These are phyloP conservation scores for Alosa sapidissima DNA, from an alignment of 2,797 vertebrate species.

Conservation along the genomic window DNA sequence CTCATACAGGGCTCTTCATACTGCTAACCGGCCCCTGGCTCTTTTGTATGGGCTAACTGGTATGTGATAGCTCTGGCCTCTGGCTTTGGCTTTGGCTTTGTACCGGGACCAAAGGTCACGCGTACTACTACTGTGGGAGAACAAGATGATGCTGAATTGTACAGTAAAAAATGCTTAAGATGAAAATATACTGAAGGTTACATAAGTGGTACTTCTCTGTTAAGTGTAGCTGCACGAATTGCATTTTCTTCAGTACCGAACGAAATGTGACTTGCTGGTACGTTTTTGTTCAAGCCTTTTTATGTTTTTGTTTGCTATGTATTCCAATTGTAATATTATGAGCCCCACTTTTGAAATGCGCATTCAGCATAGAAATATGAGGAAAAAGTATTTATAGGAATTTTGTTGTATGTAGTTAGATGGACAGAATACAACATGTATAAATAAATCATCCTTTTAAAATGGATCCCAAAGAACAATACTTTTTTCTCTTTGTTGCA, in stretches of 20 bases:
- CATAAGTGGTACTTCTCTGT: conserved; percentile 78
- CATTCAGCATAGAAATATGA: conserved; percentile 81
- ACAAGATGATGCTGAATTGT: conserved; percentile 74
- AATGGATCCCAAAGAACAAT: conserved; percentile 82
- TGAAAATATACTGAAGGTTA: conserved; percentile 80
- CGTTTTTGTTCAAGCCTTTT: conserved; percentile 71
- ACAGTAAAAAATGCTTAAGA: conserved; percentile 74
- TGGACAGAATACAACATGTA: conserved; percentile 78
- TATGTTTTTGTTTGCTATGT: conserved; percentile 64
- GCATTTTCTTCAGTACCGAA: conserved; percentile 72
- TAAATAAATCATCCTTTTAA: conserved; percentile 76
- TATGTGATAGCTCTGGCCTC: conserved; percentile 46
- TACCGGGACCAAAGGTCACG: conserved; percentile 61
- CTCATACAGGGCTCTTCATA: background rate
- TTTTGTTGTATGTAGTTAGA: conserved; percentile 79
- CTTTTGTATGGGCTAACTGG: conserved; percentile 44
- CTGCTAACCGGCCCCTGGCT: conserved; percentile 32
- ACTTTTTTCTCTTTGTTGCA: conserved; percentile 81
- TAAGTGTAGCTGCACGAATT: conserved; percentile 83
- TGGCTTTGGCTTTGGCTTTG: conserved; percentile 43
- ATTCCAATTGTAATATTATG: conserved; percentile 73
- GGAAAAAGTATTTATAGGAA: conserved; percentile 82
- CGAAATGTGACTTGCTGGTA: conserved; percentile 80
- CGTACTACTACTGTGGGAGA: conserved; percentile 78
- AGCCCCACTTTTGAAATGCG: conserved; percentile 75